Percentiles rank a stretch among this genome's conserved stretches.
phyloP scores from a whole-genome alignment of 1,140 invertebrate species.

The Caenorhabditis inopinata region DNA sequence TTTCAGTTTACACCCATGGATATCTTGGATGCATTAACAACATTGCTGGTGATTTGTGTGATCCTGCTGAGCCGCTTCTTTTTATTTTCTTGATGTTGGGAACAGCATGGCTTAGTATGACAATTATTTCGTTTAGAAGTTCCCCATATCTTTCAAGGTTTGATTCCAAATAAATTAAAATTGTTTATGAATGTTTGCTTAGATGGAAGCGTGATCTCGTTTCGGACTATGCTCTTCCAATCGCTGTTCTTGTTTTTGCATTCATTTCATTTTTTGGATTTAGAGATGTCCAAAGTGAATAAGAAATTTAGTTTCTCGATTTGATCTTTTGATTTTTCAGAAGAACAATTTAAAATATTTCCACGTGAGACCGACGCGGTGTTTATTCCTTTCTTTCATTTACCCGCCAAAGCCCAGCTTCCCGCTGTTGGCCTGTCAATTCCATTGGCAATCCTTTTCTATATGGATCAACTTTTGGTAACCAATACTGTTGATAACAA shows the following conservation, averaged over 20 bases:
- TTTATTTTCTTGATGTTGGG: constrained; percentile 67
- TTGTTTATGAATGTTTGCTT: too few relatives aligned
- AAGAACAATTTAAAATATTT: constrained; percentile 34
- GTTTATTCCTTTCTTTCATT: constrained; percentile 19
- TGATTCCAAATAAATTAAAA: too few relatives aligned
- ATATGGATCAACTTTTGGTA: constrained; percentile 70
- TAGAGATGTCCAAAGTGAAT: constrained; percentile 66
- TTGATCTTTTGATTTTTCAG: not conserved
- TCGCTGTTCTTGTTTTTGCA: constrained; percentile 68
- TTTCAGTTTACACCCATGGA: constrained; percentile 37
- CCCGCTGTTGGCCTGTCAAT: constrained; percentile 67
- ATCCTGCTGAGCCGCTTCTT: constrained; percentile 67
- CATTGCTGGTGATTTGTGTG: constrained; percentile 39
- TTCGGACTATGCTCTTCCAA: constrained; percentile 68
- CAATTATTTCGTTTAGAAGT: constrained; percentile 68
- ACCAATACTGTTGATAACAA: constrained; percentile 68
- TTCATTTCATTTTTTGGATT: constrained; percentile 68
- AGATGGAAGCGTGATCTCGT: constrained; percentile 67
- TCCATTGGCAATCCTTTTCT: constrained; percentile 68
- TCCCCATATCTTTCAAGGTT: constrained; percentile 67
- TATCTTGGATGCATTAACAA: constrained; percentile 30
- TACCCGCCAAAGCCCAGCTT: constrained; percentile 57
- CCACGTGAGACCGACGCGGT: not conserved
- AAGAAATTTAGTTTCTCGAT: not conserved
- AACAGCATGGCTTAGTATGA: constrained; percentile 67